Base-by-base conservation (phyloP, 2,113 vertebrate genomes). In the Silurus glanis region DNA sequence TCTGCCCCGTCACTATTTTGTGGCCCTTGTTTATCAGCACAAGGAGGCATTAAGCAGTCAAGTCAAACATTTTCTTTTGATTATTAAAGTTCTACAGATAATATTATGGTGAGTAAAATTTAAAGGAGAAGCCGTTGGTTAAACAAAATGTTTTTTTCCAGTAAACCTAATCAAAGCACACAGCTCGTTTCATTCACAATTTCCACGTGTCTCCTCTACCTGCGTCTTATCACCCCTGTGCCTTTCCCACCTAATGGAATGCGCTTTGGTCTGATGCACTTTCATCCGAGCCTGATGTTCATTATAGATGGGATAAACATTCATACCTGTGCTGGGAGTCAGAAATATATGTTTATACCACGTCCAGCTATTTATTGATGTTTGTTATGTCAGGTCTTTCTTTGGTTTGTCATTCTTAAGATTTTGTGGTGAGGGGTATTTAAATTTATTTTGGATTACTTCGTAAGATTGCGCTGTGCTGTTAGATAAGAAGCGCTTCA, bases 31-130 rank as follows among this genome's bases (percentile, higher is more conserved):
- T 84, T 80, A 90, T 88, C 71, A 80, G 84, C 55, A 66, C 10
- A 16, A 56, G 49, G 83, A 87, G 45, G 76, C 59, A 28, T 37
- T 59, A 84, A 85, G 84, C 76, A 76, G 72, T 72, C 64, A 71
- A 47, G 67, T 82, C 82, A 89, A 89, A 81, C 53, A 89, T 85
- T 91, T 88, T 89, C 87, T 74, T 87, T 86, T 79, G 86, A 72
- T 81, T 78, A 81, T 37, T 37, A 55, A n/a, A 62, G 53, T 61
- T 72, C 87, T 51, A 72, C 45, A 85, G 86, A 87, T 85, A 78
- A 82, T 83, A 49, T 81, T 45, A 58, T 49, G 56, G 61, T 37
- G 66, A 62, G 72, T 72, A 49, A n/a, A 62, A 66, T 47, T 28
- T 25, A 59, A 51, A 66, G 58, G 12, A 59, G 75, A 37, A 76